Conservation (phyloP, 2,888 invertebrate species). For the Dicyrtoma fusca region DNA sequence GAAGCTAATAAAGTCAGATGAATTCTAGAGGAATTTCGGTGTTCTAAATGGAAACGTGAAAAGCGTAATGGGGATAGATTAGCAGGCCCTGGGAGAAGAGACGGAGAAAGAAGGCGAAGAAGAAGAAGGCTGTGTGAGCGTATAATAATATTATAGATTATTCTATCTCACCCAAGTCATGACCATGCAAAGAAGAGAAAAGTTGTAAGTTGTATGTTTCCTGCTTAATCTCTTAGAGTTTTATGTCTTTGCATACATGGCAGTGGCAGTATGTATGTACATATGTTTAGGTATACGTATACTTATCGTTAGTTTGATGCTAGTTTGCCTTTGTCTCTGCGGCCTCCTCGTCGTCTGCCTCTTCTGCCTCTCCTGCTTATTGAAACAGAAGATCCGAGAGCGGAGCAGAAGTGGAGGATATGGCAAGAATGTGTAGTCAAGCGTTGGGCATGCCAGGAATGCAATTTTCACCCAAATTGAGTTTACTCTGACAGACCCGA, state of each 20-base stretch:
- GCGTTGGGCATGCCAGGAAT: slow-evolving; percentile 54
- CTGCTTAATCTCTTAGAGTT: too few relatives aligned
- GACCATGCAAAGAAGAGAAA: too few relatives aligned
- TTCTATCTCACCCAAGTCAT: slow-evolving; percentile 21
- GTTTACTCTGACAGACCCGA: slow-evolving; percentile 54
- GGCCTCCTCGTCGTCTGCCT: not conserved
- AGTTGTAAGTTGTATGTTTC: too few relatives aligned
- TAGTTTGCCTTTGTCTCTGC: slow-evolving; percentile 5
- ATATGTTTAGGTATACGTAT: too few relatives aligned
- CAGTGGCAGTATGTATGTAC: too few relatives aligned
- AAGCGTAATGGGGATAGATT: slow-evolving; percentile 51
- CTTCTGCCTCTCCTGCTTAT: not conserved
- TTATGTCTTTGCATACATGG: too few relatives aligned
- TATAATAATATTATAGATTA: slow-evolving; percentile 35
- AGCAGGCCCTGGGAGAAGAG: slow-evolving; percentile 24
- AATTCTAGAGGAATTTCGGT: slow-evolving; percentile 46
- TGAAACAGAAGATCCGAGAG: too few relatives aligned
- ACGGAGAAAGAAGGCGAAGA: slow-evolving; percentile 6
- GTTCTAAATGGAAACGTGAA: slow-evolving; percentile 51
- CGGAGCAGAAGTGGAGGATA: not conserved
- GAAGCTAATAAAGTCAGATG: slow-evolving; percentile 53
- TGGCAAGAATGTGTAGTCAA: slow-evolving; percentile 49
- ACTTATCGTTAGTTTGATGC: too few relatives aligned
- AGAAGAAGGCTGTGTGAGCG: slow-evolving; percentile 3
- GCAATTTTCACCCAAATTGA: slow-evolving; percentile 56